Base-by-base conservation (phyloP, 2,888 invertebrate species). In the Drosophila suboccidentalis region DNA sequence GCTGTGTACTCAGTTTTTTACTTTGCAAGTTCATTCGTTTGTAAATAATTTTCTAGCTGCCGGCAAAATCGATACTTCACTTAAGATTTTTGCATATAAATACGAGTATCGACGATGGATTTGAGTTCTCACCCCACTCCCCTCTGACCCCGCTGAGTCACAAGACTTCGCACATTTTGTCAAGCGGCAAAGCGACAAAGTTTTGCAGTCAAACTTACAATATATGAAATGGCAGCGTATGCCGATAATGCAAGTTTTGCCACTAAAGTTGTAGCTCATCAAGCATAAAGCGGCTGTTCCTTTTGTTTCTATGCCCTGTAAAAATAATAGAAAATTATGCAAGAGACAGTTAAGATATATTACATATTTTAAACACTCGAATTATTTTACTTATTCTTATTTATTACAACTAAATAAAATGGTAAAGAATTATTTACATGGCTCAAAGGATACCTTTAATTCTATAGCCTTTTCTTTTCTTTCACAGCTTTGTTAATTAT, bases 61-160 rank as follows among this genome's bases (percentile, higher is more conserved):
- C 53, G 83, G 86, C 86, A 82, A 88, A 86, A 86, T 86, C 86
- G 89, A 86, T 86, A 90, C 87, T 86, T 86, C 74, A 73, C 73
- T 80, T 80, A 88, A 86, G 83, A 88, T 86, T 90, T 87, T 86
- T 86, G 87, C 83, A 86, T 88, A 82, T 66, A 84, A 71, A 63
- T 70, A 71, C 54, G 72, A 64, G 50, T 63, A 44, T 34, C 46
- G 26, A 3, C 34, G 22, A 15, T 17, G 19, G 39, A 5, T 43
- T 19, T 9, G 22, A 0, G 17, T 19, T 19, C 8, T 8, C 13
- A 44, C 22, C 8, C 44, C 22, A 13, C 13, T 5, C 32, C 32
- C 8, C 41, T 26, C 11, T n/a, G 2, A 13, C n/a, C n/a, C 11
- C 8, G 6, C 4, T 1, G 5, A 15, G 22, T 46, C 19, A 19